Evolutionary conservation across 92 coral and sea anemone species (phyloP).

Genomic region (Muricea muricata): DNA sequence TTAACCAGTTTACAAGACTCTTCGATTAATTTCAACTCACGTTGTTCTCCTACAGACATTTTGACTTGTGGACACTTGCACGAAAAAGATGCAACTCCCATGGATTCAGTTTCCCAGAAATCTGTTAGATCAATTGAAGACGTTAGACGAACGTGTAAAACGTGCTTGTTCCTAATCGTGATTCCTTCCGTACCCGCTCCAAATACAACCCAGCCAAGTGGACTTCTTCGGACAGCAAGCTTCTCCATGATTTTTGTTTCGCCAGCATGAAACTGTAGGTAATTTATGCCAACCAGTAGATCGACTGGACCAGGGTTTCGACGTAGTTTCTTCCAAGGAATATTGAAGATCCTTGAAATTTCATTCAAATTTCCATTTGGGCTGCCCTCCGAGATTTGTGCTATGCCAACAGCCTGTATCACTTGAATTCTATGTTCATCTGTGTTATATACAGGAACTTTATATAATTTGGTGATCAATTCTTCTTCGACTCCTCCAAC

Average conservation of each 20-base stretch:
- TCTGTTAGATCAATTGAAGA: constrained; percentile 56
- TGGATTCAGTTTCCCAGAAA: constrained; percentile 65
- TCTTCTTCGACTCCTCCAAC: constrained; percentile 68
- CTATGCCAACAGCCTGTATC: constrained; percentile 66
- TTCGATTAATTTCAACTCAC: constrained; percentile 46
- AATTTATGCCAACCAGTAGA: constrained; percentile 63
- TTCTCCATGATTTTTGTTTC: constrained; percentile 41
- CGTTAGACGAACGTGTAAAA: constrained; percentile 59
- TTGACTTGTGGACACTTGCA: constrained; percentile 55
- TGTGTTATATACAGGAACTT: constrained; percentile 23
- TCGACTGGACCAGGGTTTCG: constrained; percentile 64
- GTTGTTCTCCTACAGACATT: constrained; percentile 45
- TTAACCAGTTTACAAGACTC: constrained; percentile 41
- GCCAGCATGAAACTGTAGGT: constrained; percentile 60
- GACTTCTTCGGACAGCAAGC: constrained; percentile 57
- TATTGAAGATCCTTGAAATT: constrained; percentile 37
- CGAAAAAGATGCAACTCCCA: constrained; percentile 56
- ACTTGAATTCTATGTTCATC: constrained; percentile 26
- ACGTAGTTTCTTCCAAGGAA: constrained; percentile 22
- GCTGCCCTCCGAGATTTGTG: constrained; percentile 59
- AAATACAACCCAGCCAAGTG: constrained; percentile 67
- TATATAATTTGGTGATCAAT: constrained; percentile 47
- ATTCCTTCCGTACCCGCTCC: constrained; percentile 31
- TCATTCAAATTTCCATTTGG: constrained; percentile 13
- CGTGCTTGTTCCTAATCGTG: constrained; percentile 37